A percentile compares a stretch with the other conserved stretches of the same genome.
phyloP scores from a whole-genome alignment of 2,888 invertebrate genomes.

The Macaria liturata region DNA sequence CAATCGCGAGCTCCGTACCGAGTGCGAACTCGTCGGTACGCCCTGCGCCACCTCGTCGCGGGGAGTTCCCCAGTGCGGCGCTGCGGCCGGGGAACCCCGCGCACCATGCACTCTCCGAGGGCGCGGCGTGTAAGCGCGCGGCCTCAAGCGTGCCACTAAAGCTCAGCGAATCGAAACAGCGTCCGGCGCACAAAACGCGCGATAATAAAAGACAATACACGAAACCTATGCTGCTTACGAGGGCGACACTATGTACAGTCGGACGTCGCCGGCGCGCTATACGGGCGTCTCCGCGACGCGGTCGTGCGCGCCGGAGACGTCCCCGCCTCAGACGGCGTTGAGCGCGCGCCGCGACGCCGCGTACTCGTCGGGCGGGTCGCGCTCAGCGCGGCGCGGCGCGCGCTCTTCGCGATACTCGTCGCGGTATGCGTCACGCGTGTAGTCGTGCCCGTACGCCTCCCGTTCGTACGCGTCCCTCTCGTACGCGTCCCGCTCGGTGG shows the following conservation, averaged over 20 bases:
- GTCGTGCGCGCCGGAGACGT: constrained; percentile 28
- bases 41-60: constrained; percentile 16
- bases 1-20: constrained; percentile 56
- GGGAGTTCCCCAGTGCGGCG: too few species aligned
- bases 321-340: constrained; percentile 85
- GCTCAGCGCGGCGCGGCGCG: constrained; percentile 62
- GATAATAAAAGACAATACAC: constrained; percentile 39
- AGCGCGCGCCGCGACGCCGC: constrained; percentile 87
- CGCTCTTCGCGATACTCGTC: constrained; percentile 72
- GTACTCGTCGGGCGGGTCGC: constrained; percentile 79
- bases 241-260: constrained; percentile 25
- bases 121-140: neutral
- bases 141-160: constrained; percentile 46
- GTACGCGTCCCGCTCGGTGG: constrained; percentile 50
- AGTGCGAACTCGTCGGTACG: constrained; percentile 34
- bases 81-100: too few species aligned
- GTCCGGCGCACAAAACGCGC: constrained; percentile 42
- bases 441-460: constrained; percentile 66
- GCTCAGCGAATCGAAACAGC: constrained; percentile 59
- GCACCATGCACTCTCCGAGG: neutral
- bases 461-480: constrained; percentile 42
- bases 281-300: constrained; percentile 32
- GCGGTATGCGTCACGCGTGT: constrained; percentile 62
- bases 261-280: constrained; percentile 24
- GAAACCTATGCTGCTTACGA: constrained; percentile 28